Evolutionary conservation across 2,113 vertebrate species (phyloP).

Genomic region (Platycercus adscitus): DNA sequence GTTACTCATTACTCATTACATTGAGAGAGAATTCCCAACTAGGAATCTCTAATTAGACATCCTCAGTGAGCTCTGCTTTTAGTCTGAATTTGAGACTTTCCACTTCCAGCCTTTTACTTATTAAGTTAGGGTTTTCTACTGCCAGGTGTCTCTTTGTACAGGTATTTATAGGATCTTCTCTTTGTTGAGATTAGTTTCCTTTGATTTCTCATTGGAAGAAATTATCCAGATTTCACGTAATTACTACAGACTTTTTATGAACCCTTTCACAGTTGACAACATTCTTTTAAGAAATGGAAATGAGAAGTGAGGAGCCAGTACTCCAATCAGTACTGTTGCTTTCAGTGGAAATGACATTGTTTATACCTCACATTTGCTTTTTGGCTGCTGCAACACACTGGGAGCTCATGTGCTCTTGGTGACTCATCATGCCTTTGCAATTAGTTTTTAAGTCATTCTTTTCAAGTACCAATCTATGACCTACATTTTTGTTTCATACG

Average conservation of each 20-base stretch:
- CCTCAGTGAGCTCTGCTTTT: neutral
- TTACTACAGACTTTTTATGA: neutral
- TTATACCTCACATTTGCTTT: neutral
- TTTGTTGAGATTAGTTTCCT: neutral
- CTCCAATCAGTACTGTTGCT: neutral
- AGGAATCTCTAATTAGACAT: neutral
- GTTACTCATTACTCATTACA: neutral
- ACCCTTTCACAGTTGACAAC: neutral
- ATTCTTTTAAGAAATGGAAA: neutral
- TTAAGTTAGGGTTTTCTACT: neutral
- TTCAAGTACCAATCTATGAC: neutral
- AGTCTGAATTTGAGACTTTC: neutral
- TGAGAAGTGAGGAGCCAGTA: neutral
- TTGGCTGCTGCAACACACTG: neutral
- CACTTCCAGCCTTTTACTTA: neutral
- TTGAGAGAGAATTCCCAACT: neutral
- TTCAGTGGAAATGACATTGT: neutral
- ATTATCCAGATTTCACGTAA: neutral
- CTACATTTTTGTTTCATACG: neutral
- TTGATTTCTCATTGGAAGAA: neutral
- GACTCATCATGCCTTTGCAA: neutral
- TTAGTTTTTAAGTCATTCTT: neutral
- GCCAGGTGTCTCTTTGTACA: neutral
- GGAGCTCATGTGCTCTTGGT: neutral
- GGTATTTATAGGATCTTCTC: neutral